Evolutionary conservation across 1,140 invertebrate genomes (phyloP), one percentile per base, ranked within the genome.

Genomic region (Polypedilum vanderplanki): DNA sequence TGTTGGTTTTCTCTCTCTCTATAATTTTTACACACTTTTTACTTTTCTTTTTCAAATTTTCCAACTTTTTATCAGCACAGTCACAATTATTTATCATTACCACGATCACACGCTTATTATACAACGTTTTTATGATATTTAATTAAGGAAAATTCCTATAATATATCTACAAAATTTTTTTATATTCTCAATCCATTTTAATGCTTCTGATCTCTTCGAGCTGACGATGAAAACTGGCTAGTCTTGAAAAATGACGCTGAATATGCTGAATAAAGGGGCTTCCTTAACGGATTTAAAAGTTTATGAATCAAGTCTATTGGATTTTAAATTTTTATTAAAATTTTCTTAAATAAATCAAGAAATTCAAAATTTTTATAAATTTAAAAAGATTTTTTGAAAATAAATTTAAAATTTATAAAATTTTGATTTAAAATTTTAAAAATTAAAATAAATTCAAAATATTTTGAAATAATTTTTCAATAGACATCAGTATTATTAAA

Each of bases 121-220:
- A 33, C 24, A 70, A 17, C 65, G 17, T 70, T 70, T 70, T 15
- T 70, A 18, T 70, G 65, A 70, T 70, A 70, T 70, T 70, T 70
- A 70, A 20, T 70, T 22, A 70, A 70, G 65, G 65, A 70, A 70
- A 70, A 70, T 18, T 70, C 65, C 65, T 22, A 70, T 70, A 70
- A 70, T 70, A 20, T 70, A 18, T 70, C 17, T 70, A 20, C 20
- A 70, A 70, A 67, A 0, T 18, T 9, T 9, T n/a, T 18, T 70
- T 20, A 7, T 70, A 20, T 10, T 18, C 18, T 70, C 65, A 70
- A 70, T 70, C 65, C 65, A 70, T 70, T 22, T 70, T 70, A 20
- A 70, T 70, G 46, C 46, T 57, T 57, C 46, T 57, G 46, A 57
- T 57, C 46, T 57, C 46, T 57, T 15, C 46, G 46, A 57, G 46